A percentile compares a stretch with the other conserved stretches of the same genome.
phyloP scores from a whole-genome alignment of 2,797 vertebrate genomes.

The Carcharodon carcharias region DNA sequence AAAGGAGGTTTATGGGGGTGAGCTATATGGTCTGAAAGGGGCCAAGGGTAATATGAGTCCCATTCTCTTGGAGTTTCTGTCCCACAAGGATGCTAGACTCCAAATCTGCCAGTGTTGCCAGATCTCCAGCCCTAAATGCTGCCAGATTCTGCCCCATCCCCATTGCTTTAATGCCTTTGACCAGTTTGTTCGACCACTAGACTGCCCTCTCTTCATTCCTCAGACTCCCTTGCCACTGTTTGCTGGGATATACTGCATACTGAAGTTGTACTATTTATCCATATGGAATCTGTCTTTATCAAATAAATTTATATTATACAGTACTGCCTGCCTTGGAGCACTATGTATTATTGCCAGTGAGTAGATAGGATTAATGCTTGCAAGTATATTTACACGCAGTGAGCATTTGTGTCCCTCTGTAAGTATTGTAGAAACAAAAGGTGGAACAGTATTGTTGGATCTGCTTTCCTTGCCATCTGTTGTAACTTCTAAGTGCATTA shows the following conservation, averaged over 20 bases:
- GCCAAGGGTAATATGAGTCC: neutral
- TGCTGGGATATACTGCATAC: neutral
- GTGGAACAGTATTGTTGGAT: neutral
- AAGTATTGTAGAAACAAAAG: neutral
- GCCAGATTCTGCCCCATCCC: neutral
- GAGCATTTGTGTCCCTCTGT: neutral
- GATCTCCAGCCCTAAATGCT: neutral
- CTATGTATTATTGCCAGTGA: neutral
- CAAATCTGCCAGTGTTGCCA: neutral
- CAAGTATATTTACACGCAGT: neutral
- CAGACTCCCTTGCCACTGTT: neutral
- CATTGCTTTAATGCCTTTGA: neutral
- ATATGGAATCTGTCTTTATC: neutral
- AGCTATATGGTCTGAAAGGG: neutral
- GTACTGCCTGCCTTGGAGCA: neutral
- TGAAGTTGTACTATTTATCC: neutral
- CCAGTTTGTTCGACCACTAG: neutral
- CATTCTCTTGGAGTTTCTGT: neutral
- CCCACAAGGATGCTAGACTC: neutral
- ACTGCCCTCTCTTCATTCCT: neutral
- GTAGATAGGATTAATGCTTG: neutral
- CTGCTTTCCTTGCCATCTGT: neutral
- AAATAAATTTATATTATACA: neutral
- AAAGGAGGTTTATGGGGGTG: neutral
- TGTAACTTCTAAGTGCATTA: neutral